phyloP scores from a whole-genome alignment of 2,888 invertebrate species.

The Apodemia mormo region DNA sequence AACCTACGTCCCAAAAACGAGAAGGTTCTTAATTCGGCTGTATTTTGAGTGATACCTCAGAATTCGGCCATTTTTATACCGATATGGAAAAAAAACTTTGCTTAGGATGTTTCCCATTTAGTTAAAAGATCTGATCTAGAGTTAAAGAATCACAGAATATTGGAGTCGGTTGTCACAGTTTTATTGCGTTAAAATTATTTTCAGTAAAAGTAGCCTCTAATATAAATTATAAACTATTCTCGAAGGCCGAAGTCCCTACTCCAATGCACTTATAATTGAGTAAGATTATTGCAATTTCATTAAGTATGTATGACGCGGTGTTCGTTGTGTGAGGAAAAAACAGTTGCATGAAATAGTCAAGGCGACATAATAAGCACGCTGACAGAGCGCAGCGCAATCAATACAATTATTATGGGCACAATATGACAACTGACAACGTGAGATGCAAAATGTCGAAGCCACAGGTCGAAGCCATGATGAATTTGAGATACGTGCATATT shows the following conservation, averaged over 20 bases:
- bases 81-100: neutral
- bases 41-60: too few relatives aligned
- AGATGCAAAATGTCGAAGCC: neutral
- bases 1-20: too few relatives aligned
- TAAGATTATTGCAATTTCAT: constrained; percentile 13
- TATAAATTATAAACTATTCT: neutral
- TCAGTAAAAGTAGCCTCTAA: too few relatives aligned
- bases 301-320: constrained; percentile 7
- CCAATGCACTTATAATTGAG: constrained; percentile 12
- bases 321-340: neutral
- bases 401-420: neutral
- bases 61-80: neutral
- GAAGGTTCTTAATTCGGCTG: too few relatives aligned
- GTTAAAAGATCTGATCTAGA: neutral
- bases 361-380: neutral
- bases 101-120: too few relatives aligned
- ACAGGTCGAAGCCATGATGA: too few relatives aligned
- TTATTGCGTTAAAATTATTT: too few relatives aligned
- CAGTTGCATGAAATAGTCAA: neutral
- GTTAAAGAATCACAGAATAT: too few relatives aligned
- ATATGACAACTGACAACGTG: neutral
- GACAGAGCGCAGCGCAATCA: neutral
- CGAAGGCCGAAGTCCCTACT: neutral
- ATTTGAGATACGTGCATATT: too few relatives aligned
- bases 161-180: too few relatives aligned